Percentiles rank a stretch among this genome's conserved stretches.
These are phyloP conservation scores for Poecile atricapillus DNA, from an alignment of 2,113 vertebrate species.

Conservation along the genomic window DNA sequence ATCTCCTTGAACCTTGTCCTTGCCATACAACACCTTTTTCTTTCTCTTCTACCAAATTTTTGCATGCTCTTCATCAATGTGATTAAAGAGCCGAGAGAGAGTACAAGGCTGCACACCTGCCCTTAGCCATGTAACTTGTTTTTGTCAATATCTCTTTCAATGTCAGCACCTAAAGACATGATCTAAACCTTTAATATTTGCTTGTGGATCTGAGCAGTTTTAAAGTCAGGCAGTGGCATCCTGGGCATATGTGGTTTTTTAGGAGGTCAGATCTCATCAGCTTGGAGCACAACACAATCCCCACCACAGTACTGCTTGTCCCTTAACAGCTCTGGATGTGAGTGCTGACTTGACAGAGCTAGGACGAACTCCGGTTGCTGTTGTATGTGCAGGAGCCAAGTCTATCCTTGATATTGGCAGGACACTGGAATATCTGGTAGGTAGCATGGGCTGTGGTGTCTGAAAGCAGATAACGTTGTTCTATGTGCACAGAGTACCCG, in stretches of 20 bases:
- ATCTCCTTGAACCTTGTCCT: background rate
- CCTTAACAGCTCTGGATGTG: constrained; percentile 82
- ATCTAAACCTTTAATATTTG: background rate
- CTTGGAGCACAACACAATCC: background rate
- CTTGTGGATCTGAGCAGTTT: background rate
- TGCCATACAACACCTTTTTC: background rate
- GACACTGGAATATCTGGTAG: constrained; percentile 88
- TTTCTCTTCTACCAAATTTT: background rate
- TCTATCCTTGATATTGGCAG: constrained; percentile 90
- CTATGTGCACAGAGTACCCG: background rate
- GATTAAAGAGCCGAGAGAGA: background rate
- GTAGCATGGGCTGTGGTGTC: background rate
- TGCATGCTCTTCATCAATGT: background rate
- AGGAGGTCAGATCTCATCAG: background rate
- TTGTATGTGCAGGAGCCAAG: constrained; percentile 87
- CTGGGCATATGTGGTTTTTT: background rate
- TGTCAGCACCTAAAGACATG: background rate
- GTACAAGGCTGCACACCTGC: background rate
- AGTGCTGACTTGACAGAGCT: constrained; percentile 90
- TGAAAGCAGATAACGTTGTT: background rate
- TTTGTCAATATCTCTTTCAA: background rate
- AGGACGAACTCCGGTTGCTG: constrained; percentile 84
- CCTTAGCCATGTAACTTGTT: background rate
- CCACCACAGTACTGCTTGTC: background rate
- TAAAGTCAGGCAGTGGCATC: background rate